Evolutionary conservation across 2,113 vertebrate genomes (phyloP).

Genomic region (Crocuta crocuta): DNA sequence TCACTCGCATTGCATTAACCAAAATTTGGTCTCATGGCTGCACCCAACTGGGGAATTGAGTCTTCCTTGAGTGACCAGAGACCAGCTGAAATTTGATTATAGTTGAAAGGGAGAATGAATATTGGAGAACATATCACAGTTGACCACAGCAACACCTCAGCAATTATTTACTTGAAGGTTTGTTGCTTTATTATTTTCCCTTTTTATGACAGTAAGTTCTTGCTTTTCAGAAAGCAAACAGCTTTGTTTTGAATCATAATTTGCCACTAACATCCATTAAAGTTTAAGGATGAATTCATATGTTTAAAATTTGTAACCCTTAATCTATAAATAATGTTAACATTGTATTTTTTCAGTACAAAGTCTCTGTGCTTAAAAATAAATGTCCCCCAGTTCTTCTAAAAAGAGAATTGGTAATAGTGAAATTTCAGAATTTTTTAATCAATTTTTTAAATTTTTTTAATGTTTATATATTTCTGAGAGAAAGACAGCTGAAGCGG

Average conservation of each 20-base stretch:
- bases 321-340: not conserved
- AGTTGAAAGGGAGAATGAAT: not conserved
- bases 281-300: not conserved
- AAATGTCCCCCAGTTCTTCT: not conserved
- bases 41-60: not conserved
- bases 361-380: not conserved
- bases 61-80: not conserved
- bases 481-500: no score
- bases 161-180: not conserved
- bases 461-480: no score
- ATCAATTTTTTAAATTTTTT: not conserved
- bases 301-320: not conserved
- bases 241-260: slow-evolving; percentile 50
- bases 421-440: not conserved
- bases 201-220: not conserved
- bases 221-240: slow-evolving; percentile 16
- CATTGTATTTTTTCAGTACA: not conserved
- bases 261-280: not conserved
- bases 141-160: not conserved
- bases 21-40: not conserved
- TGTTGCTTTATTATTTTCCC: not conserved
- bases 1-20: not conserved
- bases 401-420: not conserved
- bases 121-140: not conserved
- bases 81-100: not conserved